phyloP scores from a whole-genome alignment of 2,113 vertebrate species.

The Clarias macrocephalus region DNA sequence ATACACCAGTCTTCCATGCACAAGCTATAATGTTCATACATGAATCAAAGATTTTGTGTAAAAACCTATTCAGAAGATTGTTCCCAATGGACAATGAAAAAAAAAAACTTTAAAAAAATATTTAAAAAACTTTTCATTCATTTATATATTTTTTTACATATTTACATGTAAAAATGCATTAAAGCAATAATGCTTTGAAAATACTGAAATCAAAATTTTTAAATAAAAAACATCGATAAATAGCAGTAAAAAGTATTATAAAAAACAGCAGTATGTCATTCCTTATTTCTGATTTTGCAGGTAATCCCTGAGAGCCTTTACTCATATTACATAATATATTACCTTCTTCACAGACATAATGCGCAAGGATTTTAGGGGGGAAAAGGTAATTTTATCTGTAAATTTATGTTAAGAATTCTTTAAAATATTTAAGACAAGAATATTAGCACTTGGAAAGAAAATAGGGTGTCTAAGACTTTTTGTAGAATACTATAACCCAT shows the following conservation, averaged over 20 bases:
- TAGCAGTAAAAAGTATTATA: no score
- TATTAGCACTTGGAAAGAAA: neutral
- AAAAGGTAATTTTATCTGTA: neutral
- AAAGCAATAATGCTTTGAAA: neutral
- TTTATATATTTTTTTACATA: no score
- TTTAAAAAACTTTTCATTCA: no score
- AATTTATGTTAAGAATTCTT: neutral
- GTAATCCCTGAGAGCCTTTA: no score
- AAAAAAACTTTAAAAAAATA: conserved; percentile 12
- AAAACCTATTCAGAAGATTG: neutral
- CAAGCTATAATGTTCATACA: neutral
- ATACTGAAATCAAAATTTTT: neutral
- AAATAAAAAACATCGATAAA: no score
- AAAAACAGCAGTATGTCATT: no score
- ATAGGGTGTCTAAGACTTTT: neutral
- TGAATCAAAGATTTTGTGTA: neutral
- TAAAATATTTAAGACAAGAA: neutral
- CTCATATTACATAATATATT: neutral
- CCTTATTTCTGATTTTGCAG: no score
- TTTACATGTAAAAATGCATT: neutral
- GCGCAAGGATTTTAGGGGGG: neutral
- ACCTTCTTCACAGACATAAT: neutral
- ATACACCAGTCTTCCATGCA: neutral
- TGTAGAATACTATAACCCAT: neutral
- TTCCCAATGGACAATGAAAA: neutral